These are phyloP conservation scores for Ascidia mentula DNA, from an alignment of 23 tunicate genomes.

Conservation along the genomic window DNA sequence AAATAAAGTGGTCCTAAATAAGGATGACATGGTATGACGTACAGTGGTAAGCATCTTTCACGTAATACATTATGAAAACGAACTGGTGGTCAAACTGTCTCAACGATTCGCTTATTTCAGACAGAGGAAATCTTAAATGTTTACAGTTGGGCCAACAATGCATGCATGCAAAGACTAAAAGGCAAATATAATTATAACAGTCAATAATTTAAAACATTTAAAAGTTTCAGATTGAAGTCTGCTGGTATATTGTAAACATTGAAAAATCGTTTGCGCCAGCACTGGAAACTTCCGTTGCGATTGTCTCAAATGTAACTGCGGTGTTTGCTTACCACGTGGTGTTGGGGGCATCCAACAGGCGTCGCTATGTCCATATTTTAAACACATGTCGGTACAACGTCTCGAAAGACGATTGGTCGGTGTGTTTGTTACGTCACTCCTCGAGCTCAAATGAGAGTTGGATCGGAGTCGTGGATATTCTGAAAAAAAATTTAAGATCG, in stretches of 20 bases:
- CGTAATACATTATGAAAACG: no score
- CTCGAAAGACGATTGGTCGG: constrained; percentile 18
- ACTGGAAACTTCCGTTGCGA: no score
- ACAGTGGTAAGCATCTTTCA: no score
- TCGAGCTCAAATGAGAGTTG: not conserved
- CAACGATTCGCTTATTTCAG: not conserved
- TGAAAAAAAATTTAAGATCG: not conserved
- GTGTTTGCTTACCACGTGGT: constrained; percentile 9
- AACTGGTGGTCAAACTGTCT: not conserved
- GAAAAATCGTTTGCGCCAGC: no score
- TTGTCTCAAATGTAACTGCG: no score
- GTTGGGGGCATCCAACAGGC: constrained; percentile 94
- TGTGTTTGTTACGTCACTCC: not conserved
- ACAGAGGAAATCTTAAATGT: not conserved
- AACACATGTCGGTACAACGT: constrained; percentile 55
- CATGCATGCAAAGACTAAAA: no score
- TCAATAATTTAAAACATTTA: no score
- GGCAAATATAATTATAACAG: no score
- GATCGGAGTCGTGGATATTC: not conserved
- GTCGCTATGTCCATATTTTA: constrained; percentile 82
- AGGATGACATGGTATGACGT: no score
- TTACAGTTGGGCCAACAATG: not conserved
- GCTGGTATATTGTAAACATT: no score
- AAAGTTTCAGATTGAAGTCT: no score
- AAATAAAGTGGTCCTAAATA: no score